These are phyloP conservation scores for Merops nubicus DNA, from an alignment of 2,113 vertebrate species.

Conservation along the genomic window DNA sequence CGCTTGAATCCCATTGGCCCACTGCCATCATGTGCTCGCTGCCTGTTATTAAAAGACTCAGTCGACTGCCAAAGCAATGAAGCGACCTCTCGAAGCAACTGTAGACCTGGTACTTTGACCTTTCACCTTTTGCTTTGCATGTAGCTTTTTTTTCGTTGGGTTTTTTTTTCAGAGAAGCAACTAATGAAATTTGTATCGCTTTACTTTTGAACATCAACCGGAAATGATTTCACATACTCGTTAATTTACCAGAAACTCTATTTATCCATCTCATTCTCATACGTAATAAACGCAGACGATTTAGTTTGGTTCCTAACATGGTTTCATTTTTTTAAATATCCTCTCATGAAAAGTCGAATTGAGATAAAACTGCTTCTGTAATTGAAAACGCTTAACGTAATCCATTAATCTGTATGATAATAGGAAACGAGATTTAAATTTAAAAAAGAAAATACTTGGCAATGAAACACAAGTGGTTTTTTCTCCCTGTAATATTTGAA, in stretches of 20 bases:
- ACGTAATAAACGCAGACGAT: conserved; percentile 70
- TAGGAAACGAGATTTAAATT: conserved; percentile 53
- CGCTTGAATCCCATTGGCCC: conserved; percentile 99
- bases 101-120: conserved; percentile 99
- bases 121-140: conserved; percentile 99
- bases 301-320: conserved; percentile 84
- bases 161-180: conserved; percentile 87
- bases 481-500: conserved; percentile 67
- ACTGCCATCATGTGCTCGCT: conserved; percentile 99
- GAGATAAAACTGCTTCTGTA: conserved; percentile 75
- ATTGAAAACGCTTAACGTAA: conserved; percentile 59
- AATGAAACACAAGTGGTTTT: conserved; percentile 78
- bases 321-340: conserved; percentile 85
- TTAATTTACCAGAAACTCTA: conserved; percentile 77
- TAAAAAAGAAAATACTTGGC: conserved; percentile 57
- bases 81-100: conserved; percentile 99
- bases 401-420: conserved; percentile 73
- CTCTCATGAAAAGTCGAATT: conserved; percentile 75
- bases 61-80: conserved; percentile 99
- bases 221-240: conserved; percentile 74
- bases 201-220: conserved; percentile 79
- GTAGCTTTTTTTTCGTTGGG: conserved; percentile 86
- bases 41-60: conserved; percentile 99
- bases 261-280: conserved; percentile 83
- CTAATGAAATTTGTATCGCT: conserved; percentile 89